These are phyloP conservation scores for Cistogaster globosa DNA, from an alignment of 2,888 invertebrate species.

Conservation along the genomic window DNA sequence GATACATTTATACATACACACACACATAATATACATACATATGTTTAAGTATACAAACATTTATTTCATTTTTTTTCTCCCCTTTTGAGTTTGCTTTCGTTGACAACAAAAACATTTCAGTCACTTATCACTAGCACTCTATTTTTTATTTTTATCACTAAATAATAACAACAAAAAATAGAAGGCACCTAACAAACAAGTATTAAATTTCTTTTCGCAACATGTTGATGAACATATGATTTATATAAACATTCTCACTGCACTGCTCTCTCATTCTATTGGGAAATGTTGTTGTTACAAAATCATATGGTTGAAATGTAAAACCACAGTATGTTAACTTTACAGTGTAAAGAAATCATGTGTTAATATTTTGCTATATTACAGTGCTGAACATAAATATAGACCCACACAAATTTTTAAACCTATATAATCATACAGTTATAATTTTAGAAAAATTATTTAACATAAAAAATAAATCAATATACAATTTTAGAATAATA, in stretches of 20 bases:
- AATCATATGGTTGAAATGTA: conserved; percentile 72
- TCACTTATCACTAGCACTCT: conserved; percentile 34
- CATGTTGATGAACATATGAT: conserved; percentile 71
- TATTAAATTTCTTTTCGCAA: conserved; percentile 50
- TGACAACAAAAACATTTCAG: conserved; percentile 26
- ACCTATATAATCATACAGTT: no score
- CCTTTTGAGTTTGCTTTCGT: conserved; percentile 11
- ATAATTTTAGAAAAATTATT: no score
- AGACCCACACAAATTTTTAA: no score
- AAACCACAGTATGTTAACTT: not conserved
- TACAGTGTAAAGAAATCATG: not conserved
- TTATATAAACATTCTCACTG: conserved; percentile 3
- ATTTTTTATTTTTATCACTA: conserved; percentile 15
- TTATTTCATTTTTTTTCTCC: no score
- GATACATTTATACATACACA: no score
- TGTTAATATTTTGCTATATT: not conserved
- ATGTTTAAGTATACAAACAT: not conserved
- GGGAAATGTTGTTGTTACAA: conserved; percentile 16
- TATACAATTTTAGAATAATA: no score
- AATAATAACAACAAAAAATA: not conserved
- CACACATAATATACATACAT: no score
- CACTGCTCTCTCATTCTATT: conserved; percentile 2
- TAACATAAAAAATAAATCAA: no score
- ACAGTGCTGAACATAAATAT: not conserved
- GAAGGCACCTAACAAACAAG: not conserved